Base-by-base conservation (phyloP, 2,797 vertebrate species). In the Helicolenus hilgendorfi region DNA sequence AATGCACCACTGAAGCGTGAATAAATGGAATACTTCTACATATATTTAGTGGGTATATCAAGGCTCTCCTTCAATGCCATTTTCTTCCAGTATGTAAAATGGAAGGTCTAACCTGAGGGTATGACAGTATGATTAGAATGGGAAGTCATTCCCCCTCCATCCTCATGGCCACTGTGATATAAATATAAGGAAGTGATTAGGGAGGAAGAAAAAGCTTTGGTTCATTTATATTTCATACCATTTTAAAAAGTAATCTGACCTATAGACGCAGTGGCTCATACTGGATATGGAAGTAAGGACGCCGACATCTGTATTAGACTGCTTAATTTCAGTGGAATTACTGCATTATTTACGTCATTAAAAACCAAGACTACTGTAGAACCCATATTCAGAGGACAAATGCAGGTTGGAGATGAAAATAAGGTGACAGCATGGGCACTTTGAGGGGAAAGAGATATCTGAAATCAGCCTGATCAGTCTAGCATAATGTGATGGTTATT, bases 241-340 rank as follows among this genome's bases (percentile, higher is more conserved):
- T 94, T 95, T 95, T 87, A 95, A 95, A 97, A 96, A 95, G 91
- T 92, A 93, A 96, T 96, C 94, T 94, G 96, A 97, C 96, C 91
- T 96, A 95, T 93, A 91, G 93, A 94, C 87, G 89, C 89, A 22
- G 64, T 22, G 84, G 78, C 74, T 94, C 81, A 73, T 56, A 33
- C 58, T 83, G 70, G 87, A 85, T 89, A 73, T 84, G 89, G 72
- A 82, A 84, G 72, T 38, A 76, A 79, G 72, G 68, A 72, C 56
- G 64, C 72, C 24, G 67, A 72, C 83, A 69, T 92, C 71, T 74
- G 73, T 85, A 64, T 79, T 36, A 79, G 74, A 63, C 75, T 84
- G 81, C 75, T 86, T 92, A 83, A 89, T 93, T 95, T 92, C 84
- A 93, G 81, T 88, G 76, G 89, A 83, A 88, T 86, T 29, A 31